These are phyloP conservation scores for Rousettus madagascariensis DNA, from an alignment of 2,797 vertebrate species.

Conservation along the genomic window DNA sequence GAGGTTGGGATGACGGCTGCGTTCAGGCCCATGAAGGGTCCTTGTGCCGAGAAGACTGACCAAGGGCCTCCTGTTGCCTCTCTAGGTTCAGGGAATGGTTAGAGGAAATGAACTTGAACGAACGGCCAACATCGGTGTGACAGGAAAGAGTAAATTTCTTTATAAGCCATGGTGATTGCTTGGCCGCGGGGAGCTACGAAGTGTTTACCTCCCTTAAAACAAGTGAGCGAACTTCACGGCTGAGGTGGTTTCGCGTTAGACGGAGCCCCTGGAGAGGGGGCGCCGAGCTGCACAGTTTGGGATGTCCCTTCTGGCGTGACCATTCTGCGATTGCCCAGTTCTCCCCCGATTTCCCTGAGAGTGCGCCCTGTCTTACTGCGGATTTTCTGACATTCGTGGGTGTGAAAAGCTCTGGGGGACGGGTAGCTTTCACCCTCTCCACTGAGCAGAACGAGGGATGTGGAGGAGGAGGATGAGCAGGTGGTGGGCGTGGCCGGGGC, in stretches of 20 bases:
- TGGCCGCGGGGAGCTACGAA: background rate
- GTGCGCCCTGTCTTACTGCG: background rate
- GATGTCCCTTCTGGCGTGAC: background rate
- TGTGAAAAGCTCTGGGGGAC: background rate
- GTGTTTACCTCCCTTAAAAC: background rate
- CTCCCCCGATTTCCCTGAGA: background rate
- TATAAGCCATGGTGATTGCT: rapidly evolving
- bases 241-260: background rate
- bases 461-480: background rate
- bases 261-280: background rate
- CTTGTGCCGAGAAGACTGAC: background rate
- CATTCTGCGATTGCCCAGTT: background rate
- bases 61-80: background rate
- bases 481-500: rapidly evolving
- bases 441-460: background rate
- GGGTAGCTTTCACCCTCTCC: background rate
- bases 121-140: background rate
- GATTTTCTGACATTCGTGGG: background rate
- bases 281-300: too few species aligned
- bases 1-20: background rate
- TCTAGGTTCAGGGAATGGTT: background rate
- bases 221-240: background rate
- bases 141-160: background rate
- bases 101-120: background rate
- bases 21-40: background rate